A percentile compares a stretch with the other conserved stretches of the same genome.
These are phyloP conservation scores for Genyomyrus donnyi DNA, from an alignment of 2,113 vertebrate genomes.

Conservation along the genomic window DNA sequence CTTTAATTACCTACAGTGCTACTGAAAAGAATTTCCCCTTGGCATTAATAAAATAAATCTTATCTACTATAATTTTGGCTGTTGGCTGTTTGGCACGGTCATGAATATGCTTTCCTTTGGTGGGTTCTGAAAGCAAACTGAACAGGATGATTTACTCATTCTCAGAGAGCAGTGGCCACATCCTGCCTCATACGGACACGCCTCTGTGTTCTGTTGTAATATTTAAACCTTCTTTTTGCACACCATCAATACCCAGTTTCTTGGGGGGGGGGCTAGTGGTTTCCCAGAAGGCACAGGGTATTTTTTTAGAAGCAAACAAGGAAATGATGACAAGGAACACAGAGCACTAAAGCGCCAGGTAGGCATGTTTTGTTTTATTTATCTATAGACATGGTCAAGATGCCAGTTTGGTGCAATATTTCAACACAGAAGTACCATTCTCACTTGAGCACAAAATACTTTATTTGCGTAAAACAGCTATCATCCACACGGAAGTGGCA, in stretches of 20 bases:
- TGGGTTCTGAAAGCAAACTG: not conserved
- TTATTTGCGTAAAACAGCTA: not conserved
- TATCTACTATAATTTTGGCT: not conserved
- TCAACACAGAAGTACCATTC: not conserved
- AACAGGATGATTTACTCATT: not conserved
- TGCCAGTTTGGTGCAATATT: not conserved
- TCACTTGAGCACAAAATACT: not conserved
- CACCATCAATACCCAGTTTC: not conserved
- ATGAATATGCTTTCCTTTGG: not conserved
- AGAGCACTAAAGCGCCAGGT: conserved; percentile 19
- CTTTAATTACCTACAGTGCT: not conserved
- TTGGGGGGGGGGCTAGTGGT: not conserved
- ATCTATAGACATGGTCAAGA: not conserved
- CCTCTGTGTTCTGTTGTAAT: conserved; percentile 18
- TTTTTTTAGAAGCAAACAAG: conserved; percentile 18
- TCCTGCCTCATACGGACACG: conserved; percentile 25
- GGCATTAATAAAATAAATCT: not conserved
- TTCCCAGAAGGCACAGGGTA: conserved; percentile 37
- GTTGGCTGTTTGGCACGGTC: not conserved
- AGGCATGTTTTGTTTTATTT: conserved; percentile 9
- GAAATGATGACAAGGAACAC: conserved; percentile 34
- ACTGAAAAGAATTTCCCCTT: not conserved
- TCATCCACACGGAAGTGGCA: not conserved
- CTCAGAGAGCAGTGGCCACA: conserved; percentile 28
- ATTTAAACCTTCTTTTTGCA: conserved; percentile 23